phyloP scores from a whole-genome alignment of 2,797 vertebrate species.

The Hydrolagus colliei region DNA sequence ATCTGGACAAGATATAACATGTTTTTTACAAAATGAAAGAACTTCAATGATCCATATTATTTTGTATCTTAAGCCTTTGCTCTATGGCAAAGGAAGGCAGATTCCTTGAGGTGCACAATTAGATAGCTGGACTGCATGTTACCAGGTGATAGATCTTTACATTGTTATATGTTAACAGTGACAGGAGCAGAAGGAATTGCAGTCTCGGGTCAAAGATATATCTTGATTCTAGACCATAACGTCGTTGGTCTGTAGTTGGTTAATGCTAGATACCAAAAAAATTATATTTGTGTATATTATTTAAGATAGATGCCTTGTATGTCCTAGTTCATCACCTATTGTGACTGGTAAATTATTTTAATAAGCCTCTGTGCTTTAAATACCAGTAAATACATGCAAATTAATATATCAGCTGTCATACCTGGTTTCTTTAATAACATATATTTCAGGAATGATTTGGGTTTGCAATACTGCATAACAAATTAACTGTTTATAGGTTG shows the following conservation, averaged over 20 bases:
- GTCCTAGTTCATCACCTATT: not conserved
- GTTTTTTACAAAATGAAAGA: too few species aligned
- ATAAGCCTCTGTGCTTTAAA: too few species aligned
- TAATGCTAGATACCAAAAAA: not conserved
- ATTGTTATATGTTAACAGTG: not conserved
- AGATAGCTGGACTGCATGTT: not conserved
- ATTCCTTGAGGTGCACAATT: not conserved
- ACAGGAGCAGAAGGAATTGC: not conserved
- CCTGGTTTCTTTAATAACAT: not conserved
- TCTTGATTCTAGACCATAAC: not conserved
- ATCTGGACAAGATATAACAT: too few species aligned
- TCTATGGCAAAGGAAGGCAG: too few species aligned
- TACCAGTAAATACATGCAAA: not conserved
- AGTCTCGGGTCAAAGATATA: not conserved
- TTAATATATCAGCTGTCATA: not conserved
- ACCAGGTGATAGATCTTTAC: not conserved
- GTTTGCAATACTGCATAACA: not conserved
- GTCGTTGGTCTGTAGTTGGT: not conserved
- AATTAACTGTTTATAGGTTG: not conserved
- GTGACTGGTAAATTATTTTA: too few species aligned
- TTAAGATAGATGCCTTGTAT: not conserved
- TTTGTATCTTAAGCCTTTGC: too few species aligned
- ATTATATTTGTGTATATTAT: not conserved
- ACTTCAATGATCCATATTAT: too few species aligned
- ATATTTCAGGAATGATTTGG: not conserved